Evolutionary conservation across 2,888 invertebrate genomes (phyloP).

Genomic region (Cantharis nigra): DNA sequence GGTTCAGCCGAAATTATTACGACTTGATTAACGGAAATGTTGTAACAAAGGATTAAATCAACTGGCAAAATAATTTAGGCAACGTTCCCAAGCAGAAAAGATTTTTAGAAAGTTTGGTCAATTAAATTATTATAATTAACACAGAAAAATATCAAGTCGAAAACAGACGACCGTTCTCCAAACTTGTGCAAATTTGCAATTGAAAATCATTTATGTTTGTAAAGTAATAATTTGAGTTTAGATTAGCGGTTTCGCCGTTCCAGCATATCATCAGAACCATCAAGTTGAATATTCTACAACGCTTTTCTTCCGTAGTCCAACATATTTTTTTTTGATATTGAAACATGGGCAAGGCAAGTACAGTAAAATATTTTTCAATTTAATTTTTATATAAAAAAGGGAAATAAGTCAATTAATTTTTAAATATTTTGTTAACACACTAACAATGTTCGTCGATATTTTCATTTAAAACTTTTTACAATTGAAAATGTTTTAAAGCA

Average conservation of each 20-base stretch:
- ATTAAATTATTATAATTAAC: background rate
- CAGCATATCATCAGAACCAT: too few relatives aligned
- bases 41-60: background rate
- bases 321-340: background rate
- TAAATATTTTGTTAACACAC: background rate
- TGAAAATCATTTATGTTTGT: too few relatives aligned
- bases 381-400: background rate
- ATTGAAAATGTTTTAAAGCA: background rate
- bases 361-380: background rate
- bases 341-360: background rate
- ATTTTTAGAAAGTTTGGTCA: background rate
- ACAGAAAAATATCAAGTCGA: too few relatives aligned
- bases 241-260: too few relatives aligned
- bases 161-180: too few relatives aligned
- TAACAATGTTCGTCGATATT: background rate
- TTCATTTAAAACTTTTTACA: background rate
- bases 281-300: too few relatives aligned
- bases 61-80: background rate
- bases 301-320: too few relatives aligned
- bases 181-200: too few relatives aligned
- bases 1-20: background rate
- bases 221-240: too few relatives aligned
- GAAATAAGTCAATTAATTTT: background rate
- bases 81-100: background rate
- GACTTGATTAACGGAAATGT: background rate